Evolutionary conservation across 1,140 invertebrate genomes (phyloP), one percentile per base, ranked within the genome.

Genomic region (Papilio xuthus): DNA sequence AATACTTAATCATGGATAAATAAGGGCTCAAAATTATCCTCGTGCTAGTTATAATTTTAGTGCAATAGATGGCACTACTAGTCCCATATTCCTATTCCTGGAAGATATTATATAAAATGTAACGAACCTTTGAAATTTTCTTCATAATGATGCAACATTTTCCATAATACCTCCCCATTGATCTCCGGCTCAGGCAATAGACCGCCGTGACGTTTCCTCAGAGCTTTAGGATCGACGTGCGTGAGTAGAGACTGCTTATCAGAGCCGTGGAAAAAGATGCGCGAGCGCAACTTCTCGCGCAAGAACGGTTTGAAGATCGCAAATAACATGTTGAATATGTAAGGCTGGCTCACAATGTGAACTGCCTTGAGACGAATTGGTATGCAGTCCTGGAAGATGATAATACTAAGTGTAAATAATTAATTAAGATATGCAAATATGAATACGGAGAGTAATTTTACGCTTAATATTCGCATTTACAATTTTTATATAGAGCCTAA

Each of bases 241-340:
- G 96, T 94, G 83, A 98, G 96, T 42, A 99, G 91, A 0, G 97
- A 97, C 81, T 96, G 95, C 60, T 96, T 95, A 88, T 98, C 96
- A 0, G 95, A 96, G 10, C 97, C 97, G 86, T 98, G 97, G 95
- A 98, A 98, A 82, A 96, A 95, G 47, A 98, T 97, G 74, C 97
- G 95, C 47, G 90, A 95, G 77, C 95, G 96, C 15, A 97, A 88
- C 86, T 97, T 98, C 83, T 97, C 96, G 18, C 95, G 94, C 9
- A 99, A 90, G 89, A 98, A 98, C 4, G 97, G 98, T 87, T 98
- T 98, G 88, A 98, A 97, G n/a, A 98, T 94, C 0, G 96, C 95
- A 86, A 98, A 98, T 2, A 98, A 95, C 92, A 98, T 96, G 86
- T 98, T 98, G 91, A 98, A 98, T 42, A 98, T 94, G 83, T 96